A percentile compares a stretch with the other conserved stretches of the same genome.
phyloP scores from a whole-genome alignment of 2,797 vertebrate species.

The Sebastes cheni region DNA sequence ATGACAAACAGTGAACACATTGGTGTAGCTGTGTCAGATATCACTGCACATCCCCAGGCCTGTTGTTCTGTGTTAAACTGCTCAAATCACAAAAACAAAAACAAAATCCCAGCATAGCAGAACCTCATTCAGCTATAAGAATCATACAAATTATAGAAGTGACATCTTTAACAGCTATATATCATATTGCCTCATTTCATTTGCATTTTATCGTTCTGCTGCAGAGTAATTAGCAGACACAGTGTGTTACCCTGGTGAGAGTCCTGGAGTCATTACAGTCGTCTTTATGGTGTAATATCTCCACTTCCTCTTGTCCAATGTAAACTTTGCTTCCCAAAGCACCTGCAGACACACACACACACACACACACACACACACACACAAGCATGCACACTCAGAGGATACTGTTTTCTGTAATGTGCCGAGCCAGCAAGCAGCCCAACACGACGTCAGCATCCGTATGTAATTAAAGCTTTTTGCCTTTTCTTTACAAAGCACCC shows the following conservation, averaged over 20 bases:
- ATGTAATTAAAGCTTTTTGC: constrained; percentile 70
- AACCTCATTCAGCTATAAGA: neutral
- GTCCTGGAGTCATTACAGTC: constrained; percentile 30
- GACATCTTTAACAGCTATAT: neutral
- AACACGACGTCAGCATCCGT: constrained; percentile 57
- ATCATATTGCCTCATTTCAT: neutral
- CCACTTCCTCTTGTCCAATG: constrained; percentile 17
- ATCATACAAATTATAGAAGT: neutral
- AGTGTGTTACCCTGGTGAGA: constrained; percentile 20
- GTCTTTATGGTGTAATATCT: constrained; percentile 26
- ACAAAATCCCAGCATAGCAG: neutral
- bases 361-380: neutral
- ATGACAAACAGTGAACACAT: neutral
- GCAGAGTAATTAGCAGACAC: constrained; percentile 54
- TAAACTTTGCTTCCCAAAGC: constrained; percentile 25
- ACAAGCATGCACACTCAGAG: neutral
- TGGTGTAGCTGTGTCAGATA: neutral
- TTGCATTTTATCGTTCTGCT: constrained; percentile 33
- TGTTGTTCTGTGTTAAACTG: neutral
- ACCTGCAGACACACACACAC: neutral
- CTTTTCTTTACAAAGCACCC: constrained; percentile 48
- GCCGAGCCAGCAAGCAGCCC: constrained; percentile 59
- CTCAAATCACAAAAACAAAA: neutral
- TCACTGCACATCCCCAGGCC: neutral
- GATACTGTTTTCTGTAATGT: constrained; percentile 60